Percentiles rank a stretch among this genome's conserved stretches.
Conservation (phyloP, 2,888 invertebrate genomes). For the Tridacna gigas region DNA sequence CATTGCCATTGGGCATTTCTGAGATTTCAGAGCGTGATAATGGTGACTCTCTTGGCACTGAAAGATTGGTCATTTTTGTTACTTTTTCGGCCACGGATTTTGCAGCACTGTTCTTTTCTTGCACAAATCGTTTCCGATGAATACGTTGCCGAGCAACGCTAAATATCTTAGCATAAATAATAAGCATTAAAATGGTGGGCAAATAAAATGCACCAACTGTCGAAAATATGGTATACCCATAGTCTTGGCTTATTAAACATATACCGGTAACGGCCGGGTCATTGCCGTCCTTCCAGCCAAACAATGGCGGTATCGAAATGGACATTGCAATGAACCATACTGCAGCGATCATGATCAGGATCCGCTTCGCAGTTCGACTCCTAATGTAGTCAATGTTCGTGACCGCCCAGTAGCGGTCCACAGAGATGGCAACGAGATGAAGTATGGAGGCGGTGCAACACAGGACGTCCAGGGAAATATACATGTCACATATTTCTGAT, state of each 20-base stretch:
- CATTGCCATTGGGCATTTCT: conserved; percentile 54
- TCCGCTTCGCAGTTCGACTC: conserved; percentile 91
- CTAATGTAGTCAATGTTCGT: conserved; percentile 98
- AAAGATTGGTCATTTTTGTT: conserved; percentile 60
- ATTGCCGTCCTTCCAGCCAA: conserved; percentile 85
- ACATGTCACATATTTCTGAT: conserved; percentile 95
- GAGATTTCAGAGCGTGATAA: conserved; percentile 46
- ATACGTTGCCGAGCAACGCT: conserved; percentile 95
- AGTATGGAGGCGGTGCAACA: conserved; percentile 98
- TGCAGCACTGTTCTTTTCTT: conserved; percentile 45
- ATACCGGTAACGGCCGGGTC: conserved; percentile 85
- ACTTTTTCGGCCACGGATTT: conserved; percentile 43
- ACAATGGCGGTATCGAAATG: conserved; percentile 97
- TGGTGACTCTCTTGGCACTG: conserved; percentile 51
- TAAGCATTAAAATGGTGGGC: conserved; percentile 96
- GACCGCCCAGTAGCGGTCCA: conserved; percentile 99
- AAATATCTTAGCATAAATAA: conserved; percentile 98
- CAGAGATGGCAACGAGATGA: conserved; percentile 97
- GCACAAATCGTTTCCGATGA: conserved; percentile 85
- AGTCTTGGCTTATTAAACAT: conserved; percentile 96
- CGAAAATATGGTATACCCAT: conserved; percentile 95
- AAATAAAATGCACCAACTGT: conserved; percentile 99
- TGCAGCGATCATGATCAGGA: conserved; percentile 95
- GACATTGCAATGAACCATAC: conserved; percentile 97
- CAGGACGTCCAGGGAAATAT: conserved; percentile 98